A percentile compares a stretch with the other conserved stretches of the same genome.
Evolutionary conservation across 2,888 invertebrate species (phyloP).

Genomic region (Notocelia uddmanniana): DNA sequence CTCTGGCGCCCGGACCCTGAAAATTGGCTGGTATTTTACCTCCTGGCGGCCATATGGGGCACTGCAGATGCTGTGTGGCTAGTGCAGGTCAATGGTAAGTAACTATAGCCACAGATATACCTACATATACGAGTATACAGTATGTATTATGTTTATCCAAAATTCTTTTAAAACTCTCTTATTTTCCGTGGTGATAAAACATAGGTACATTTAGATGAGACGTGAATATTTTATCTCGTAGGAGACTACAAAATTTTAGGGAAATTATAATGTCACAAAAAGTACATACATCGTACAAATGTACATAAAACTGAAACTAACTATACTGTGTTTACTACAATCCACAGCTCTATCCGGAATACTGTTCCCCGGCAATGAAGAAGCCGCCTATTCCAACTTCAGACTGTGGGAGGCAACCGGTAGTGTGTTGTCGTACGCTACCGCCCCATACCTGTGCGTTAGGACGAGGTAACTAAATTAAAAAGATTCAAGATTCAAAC

Average conservation of each 20-base stretch:
- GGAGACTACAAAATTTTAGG: no score
- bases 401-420: slow-evolving; percentile 96
- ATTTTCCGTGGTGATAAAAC: no score
- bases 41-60: slow-evolving; percentile 94
- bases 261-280: no score
- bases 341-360: slow-evolving; percentile 93
- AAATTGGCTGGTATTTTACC: slow-evolving; percentile 90
- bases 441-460: slow-evolving; percentile 92
- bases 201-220: no score
- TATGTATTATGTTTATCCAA: no score
- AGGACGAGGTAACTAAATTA: slow-evolving; percentile 72
- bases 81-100: slow-evolving; percentile 95
- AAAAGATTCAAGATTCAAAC: no score
- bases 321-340: background rate
- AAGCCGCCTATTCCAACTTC: slow-evolving; percentile 97
- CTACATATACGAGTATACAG: no score
- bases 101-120: background rate
- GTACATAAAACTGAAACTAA: no score
- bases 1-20: slow-evolving; percentile 90
- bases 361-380: slow-evolving; percentile 93
- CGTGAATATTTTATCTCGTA: no score
- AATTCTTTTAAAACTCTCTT: no score
- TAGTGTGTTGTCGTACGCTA: slow-evolving; percentile 93
- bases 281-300: no score
- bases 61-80: slow-evolving; percentile 96